A percentile compares a stretch with the other conserved stretches of the same genome.
Conservation (phyloP, 2,888 invertebrate genomes). For the Malachius bipustulatus region DNA sequence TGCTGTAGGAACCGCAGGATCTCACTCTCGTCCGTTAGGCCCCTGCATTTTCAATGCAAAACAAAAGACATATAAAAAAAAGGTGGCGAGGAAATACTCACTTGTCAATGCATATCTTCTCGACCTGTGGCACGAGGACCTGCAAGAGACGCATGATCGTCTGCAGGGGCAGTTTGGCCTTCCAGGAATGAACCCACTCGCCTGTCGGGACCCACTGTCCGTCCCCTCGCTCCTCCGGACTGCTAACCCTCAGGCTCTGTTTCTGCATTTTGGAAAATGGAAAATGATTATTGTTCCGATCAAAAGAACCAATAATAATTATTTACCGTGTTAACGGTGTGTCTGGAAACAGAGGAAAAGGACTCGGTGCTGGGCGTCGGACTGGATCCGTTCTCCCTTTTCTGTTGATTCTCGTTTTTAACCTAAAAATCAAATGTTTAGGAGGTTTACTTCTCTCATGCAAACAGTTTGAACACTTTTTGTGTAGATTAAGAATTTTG, state of each 20-base stretch:
- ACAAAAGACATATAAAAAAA: no score
- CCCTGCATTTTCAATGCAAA: no score
- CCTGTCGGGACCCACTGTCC: conserved; percentile 78
- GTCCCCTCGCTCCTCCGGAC: conserved; percentile 25
- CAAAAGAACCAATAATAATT: neutral
- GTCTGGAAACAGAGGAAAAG: conserved; percentile 22
- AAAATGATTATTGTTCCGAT: neutral
- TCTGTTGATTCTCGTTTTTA: neutral
- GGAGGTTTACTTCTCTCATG: no score
- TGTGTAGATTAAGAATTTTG: no score
- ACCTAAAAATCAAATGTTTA: conserved; percentile 1
- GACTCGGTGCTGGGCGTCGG: conserved; percentile 2
- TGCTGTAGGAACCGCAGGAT: conserved; percentile 98
- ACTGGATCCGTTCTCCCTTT: neutral
- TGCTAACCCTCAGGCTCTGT: conserved; percentile 49
- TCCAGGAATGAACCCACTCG: conserved; percentile 96
- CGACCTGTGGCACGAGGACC: conserved; percentile 97
- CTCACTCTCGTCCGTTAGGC: conserved; percentile 97
- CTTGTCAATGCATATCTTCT: conserved; percentile 99
- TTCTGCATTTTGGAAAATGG: conserved; percentile 36
- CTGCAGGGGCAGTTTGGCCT: conserved; percentile 91
- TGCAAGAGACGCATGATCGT: conserved; percentile 98
- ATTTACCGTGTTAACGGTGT: conserved; percentile 32
- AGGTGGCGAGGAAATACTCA: conserved; percentile 37
- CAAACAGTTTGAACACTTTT: no score